These are phyloP conservation scores for Gnathonemus longibarbis DNA, from an alignment of 2,113 vertebrate species.

Conservation along the genomic window DNA sequence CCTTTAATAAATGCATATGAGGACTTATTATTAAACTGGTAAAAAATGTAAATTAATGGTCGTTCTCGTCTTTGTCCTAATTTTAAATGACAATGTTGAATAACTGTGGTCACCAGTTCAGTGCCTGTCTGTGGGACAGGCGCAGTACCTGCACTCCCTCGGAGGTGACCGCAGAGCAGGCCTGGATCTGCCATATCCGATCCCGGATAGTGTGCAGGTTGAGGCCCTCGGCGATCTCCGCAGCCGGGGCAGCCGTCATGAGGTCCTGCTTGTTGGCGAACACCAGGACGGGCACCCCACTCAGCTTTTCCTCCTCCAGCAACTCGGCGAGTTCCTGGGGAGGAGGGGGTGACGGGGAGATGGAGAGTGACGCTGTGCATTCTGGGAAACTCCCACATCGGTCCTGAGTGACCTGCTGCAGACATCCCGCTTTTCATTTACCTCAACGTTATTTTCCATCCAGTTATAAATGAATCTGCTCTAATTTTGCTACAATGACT, in stretches of 20 bases:
- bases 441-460: not conserved
- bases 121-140: not conserved
- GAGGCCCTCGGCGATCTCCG: constrained; percentile 70
- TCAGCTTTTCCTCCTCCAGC: constrained; percentile 84
- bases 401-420: not conserved
- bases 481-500: not conserved
- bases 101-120: not conserved
- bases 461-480: not conserved
- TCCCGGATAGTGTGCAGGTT: constrained; percentile 70
- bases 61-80: not conserved
- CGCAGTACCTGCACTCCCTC: constrained; percentile 55
- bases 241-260: constrained; percentile 76
- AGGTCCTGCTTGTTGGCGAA: constrained; percentile 95
- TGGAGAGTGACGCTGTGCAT: not conserved
- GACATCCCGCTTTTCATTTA: not conserved
- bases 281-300: constrained; percentile 71
- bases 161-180: constrained; percentile 59
- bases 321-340: constrained; percentile 83
- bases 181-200: constrained; percentile 73
- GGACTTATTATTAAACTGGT: not conserved
- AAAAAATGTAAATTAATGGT: not conserved
- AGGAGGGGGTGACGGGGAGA: not conserved
- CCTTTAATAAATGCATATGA: not conserved
- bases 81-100: not conserved
- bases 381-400: not conserved